Percentiles rank a stretch among this genome's conserved stretches.
Evolutionary conservation across 2,888 invertebrate species (phyloP).

Genomic region (Nomada lathburiana): DNA sequence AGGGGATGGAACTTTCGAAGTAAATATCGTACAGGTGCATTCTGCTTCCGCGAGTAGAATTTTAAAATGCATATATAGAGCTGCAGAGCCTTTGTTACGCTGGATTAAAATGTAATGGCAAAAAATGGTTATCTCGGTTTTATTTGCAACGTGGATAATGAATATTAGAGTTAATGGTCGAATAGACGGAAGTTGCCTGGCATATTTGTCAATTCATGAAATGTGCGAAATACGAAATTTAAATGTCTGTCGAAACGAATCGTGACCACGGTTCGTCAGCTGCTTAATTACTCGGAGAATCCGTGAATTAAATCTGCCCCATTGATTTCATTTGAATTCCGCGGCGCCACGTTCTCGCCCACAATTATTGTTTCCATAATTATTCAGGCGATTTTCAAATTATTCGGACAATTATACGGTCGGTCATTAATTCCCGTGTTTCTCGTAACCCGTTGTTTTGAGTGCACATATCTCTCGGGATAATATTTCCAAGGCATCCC

Average conservation of each 20-base stretch:
- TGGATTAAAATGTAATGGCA: conserved; percentile 4
- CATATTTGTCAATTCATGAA: conserved; percentile 15
- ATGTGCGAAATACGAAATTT: conserved; percentile 3
- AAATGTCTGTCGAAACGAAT: conserved; percentile 27
- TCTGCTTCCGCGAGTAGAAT: neutral
- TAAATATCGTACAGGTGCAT: neutral
- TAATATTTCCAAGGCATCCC: conserved; percentile 2
- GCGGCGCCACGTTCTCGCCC: conserved; percentile 1
- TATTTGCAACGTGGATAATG: neutral
- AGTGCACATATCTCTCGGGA: neutral
- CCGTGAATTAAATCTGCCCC: conserved; percentile 38
- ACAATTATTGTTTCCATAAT: conserved; percentile 39
- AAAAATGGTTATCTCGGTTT: neutral
- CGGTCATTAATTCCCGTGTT: conserved; percentile 17
- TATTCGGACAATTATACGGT: conserved; percentile 29
- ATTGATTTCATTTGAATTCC: conserved; percentile 40
- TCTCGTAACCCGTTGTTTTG: neutral
- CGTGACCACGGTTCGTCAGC: conserved; percentile 34
- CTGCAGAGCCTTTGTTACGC: neutral
- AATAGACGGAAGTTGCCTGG: neutral
- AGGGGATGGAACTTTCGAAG: neutral
- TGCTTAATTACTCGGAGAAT: conserved; percentile 36
- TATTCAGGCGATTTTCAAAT: conserved; percentile 28
- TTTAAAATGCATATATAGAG: neutral
- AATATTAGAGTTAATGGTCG: neutral